Conservation (phyloP, 2,888 invertebrate species). For the Calameuta idolon region DNA sequence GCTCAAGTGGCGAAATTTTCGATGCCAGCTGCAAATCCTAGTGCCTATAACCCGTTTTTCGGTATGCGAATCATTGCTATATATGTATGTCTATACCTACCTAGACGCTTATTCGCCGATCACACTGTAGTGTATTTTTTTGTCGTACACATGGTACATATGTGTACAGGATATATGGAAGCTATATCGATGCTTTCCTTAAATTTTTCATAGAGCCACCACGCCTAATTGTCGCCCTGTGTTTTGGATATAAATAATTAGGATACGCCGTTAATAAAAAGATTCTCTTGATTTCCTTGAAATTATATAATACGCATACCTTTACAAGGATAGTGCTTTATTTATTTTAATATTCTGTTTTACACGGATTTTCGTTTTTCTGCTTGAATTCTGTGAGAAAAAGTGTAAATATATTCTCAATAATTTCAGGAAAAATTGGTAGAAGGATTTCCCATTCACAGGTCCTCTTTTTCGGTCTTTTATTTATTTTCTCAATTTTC, state of each 20-base stretch:
- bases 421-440: neutral
- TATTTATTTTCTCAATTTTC: neutral
- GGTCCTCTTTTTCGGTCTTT: neutral
- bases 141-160: too few relatives aligned
- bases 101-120: neutral
- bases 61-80: neutral
- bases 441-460: neutral
- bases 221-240: neutral
- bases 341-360: neutral
- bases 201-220: neutral
- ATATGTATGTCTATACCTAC: neutral
- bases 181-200: neutral
- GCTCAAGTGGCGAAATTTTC: neutral
- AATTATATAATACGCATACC: neutral
- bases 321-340: neutral
- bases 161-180: too few relatives aligned
- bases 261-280: neutral
- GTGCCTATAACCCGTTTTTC: neutral
- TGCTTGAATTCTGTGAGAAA: neutral
- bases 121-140: neutral
- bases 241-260: neutral
- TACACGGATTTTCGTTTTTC: neutral
- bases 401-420: neutral
- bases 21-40: neutral
- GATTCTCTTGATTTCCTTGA: neutral